Evolutionary conservation across 2,888 invertebrate genomes (phyloP), one percentile per base, ranked within the genome.

Genomic region (Molorchus minor): DNA sequence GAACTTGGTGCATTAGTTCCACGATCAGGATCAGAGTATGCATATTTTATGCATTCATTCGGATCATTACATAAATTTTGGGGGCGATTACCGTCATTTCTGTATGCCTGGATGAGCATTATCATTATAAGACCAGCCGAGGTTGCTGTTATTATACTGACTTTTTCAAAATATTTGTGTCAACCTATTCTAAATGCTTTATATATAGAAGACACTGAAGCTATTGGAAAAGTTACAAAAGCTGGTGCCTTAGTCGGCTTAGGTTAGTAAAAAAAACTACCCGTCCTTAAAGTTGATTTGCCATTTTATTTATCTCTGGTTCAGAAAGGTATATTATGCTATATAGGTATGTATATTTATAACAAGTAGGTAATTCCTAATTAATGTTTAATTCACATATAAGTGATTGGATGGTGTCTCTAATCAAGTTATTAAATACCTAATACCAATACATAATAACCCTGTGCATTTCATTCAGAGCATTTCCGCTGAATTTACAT

Each of bases 1-100:
- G 93, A 93, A 81, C 81, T 93, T 51, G 92, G 92, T 21, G 90
- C 91, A 0, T 88, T 92, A 1, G 86, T 93, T 2, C 89, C 88
- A 0, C 84, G 89, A 72, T 92, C 92, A 0, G 93, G 93, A 1
- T 92, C 91, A 1, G 92, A 93, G 79, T 93, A 93, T 76, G 86
- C 90, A 1, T 93, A 92, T 75, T 88, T 91, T 72, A 84, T 88
- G 76, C 89, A 89, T 75, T 89, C 91, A 0, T 91, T 90, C 77
- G 83, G 86, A 7, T 86, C 87, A 2, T 79, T 84, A 40, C 90
- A 91, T 72, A 83, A 80, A 66, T 90, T 85, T 79, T 88, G 88
- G 84, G 92, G 91, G 3, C 87, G 87, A 10, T 74, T 92, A 17
- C 90, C 90, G 0, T 87, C 91, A 0, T 93, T 92, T 76, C 83